Conservation (phyloP, 2,797 vertebrate species). For the Brachyalestes nurse region DNA sequence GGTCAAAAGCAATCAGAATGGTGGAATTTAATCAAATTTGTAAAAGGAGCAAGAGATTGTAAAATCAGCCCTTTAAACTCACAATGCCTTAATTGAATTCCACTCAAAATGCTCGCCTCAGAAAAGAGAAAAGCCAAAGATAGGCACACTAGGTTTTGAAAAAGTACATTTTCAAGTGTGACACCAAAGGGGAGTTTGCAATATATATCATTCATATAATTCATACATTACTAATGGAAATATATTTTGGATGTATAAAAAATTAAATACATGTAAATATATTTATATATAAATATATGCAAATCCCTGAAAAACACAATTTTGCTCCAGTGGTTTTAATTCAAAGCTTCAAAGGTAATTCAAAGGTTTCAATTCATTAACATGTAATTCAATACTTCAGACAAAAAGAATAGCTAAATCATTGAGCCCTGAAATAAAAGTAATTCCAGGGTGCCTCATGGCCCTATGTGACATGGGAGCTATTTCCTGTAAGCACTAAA, state of each 20-base stretch:
- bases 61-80: slow-evolving; percentile 71
- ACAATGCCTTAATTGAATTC: slow-evolving; percentile 60
- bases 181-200: not conserved
- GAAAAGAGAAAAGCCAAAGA: slow-evolving; percentile 37
- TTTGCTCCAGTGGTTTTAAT: not conserved
- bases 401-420: slow-evolving; percentile 42
- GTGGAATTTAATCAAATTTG: slow-evolving; percentile 69
- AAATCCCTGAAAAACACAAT: not conserved
- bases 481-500: slow-evolving; percentile 30
- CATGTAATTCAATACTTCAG: not conserved
- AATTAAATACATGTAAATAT: not conserved
- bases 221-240: not conserved
- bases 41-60: slow-evolving; percentile 69
- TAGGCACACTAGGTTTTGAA: not conserved
- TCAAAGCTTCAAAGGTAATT: too few species aligned
- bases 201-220: not conserved
- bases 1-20: slow-evolving; percentile 70
- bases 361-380: too few species aligned
- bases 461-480: slow-evolving; percentile 12
- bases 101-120: slow-evolving; percentile 42
- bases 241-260: not conserved
- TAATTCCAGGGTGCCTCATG: not conserved
- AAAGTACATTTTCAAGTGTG: slow-evolving; percentile 16
- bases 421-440: slow-evolving; percentile 26
- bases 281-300: too few species aligned